Percentiles rank a stretch among this genome's conserved stretches.
Evolutionary conservation across 1,140 invertebrate species (phyloP).

Genomic region (Magallana angulata): DNA sequence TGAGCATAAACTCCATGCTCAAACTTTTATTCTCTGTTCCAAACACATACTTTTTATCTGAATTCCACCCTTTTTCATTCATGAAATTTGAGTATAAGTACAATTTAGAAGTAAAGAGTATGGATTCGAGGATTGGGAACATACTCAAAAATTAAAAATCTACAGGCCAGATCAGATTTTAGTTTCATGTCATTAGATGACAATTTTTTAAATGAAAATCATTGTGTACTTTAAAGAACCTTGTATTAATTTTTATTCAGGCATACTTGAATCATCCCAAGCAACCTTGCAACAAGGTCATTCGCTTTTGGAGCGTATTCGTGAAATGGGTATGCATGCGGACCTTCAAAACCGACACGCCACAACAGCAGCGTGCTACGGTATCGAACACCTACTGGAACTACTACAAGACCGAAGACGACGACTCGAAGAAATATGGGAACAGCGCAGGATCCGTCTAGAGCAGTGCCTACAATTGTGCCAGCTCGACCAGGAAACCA

Average conservation of each 20-base stretch:
- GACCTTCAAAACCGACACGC: conserved; percentile 79
- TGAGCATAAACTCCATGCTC: too few species aligned
- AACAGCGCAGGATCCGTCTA: conserved; percentile 82
- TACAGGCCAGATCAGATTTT: too few species aligned
- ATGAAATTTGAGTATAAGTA: too few species aligned
- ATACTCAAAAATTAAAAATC: too few species aligned
- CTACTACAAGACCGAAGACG: conserved; percentile 88
- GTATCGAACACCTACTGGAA: conserved; percentile 80
- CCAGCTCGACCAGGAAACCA: conserved; percentile 86
- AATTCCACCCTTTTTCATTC: too few species aligned
- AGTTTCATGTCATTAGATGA: too few species aligned
- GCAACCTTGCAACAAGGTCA: conserved; percentile 89
- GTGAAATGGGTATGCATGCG: conserved; percentile 79
- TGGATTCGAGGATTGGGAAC: too few species aligned
- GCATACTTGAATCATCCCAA: conserved; percentile 88
- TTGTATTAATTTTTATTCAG: conserved; percentile 65
- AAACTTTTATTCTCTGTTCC: too few species aligned
- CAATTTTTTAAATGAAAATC: too few species aligned
- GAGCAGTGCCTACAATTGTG: conserved; percentile 89
- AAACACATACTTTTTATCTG: too few species aligned
- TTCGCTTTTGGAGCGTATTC: conserved; percentile 84
- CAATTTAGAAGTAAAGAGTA: too few species aligned
- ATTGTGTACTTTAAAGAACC: not conserved
- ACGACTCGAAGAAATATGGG: conserved; percentile 87
- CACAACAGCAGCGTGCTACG: conserved; percentile 80